Evolutionary conservation across 1,140 invertebrate genomes (phyloP), one percentile per base, ranked within the genome.

Genomic region (Aphaenogaster ashmeadi): DNA sequence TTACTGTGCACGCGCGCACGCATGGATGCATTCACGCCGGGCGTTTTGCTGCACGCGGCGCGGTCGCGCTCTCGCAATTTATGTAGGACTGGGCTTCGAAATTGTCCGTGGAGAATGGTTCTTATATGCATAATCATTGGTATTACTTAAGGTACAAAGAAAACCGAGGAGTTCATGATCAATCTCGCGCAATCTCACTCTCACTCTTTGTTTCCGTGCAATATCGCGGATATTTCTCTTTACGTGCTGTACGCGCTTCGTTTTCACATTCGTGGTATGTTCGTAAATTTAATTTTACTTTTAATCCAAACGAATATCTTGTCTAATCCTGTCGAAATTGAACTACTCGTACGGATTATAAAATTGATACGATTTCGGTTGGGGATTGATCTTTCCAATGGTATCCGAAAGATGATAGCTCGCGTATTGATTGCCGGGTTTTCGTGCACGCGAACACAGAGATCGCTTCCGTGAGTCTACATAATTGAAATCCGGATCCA

Each of bases 101-200:
- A 89, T 89, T 89, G 79, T 87, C 88, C 74, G 88, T 88, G 80
- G 80, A 74, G 80, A 89, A 86, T 89, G 75, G 72, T 56, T 78
- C 72, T 77, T 85, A 71, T 58, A 64, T 50, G 87, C 79, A 69
- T 88, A 88, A 88, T 79, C 74, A 79, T 89, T 60, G 80, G 84
- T 72, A 89, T 88, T 89, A 89, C 66, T 75, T 66, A 64, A 78
- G 72, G 58, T 72, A 33, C 86, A 18, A 56, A 74, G 56, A 78
- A 86, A 75, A 75, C 18, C 36, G 47, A 41, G 21, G 72, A 52
- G 47, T 77, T 78, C 72, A 41, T 21, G 83, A 86, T 78, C 83
- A 54, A 66, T 64, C 33, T 64, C 58, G 58, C 72, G 54, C 54
- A 54, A 72, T 83, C 21, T 50, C 38, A 41, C 64, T 44, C 67